These are phyloP conservation scores for Neogobius melanostomus DNA, from an alignment of 2,113 vertebrate genomes.

Conservation along the genomic window DNA sequence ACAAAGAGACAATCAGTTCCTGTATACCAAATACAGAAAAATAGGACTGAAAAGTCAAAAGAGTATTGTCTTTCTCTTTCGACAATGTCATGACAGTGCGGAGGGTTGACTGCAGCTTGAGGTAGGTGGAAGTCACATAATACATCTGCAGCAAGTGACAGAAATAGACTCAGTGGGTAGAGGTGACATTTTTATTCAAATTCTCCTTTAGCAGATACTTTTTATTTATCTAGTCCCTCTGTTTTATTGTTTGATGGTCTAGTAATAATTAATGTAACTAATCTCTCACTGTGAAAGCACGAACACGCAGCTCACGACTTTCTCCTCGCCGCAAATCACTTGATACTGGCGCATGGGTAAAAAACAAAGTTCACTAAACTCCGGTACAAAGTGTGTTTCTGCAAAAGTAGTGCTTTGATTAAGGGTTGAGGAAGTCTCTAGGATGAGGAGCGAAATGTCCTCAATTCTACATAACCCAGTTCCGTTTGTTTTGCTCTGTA, in stretches of 20 bases:
- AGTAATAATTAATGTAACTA: constrained; percentile 73
- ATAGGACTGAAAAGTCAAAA: neutral
- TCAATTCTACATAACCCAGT: no score
- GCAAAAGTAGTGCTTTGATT: no score
- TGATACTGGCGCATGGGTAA: no score
- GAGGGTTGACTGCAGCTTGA: constrained; percentile 3
- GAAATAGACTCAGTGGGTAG: constrained; percentile 40
- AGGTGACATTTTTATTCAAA: constrained; percentile 45
- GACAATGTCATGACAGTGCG: neutral
- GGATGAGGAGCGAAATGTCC: no score
- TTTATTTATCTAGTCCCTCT: constrained; percentile 35
- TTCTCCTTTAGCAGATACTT: constrained; percentile 35
- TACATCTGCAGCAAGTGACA: constrained; percentile 6
- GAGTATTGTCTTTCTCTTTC: neutral
- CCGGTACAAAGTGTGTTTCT: no score
- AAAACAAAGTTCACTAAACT: no score
- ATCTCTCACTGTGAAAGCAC: constrained; percentile 23
- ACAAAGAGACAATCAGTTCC: neutral
- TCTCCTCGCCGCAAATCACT: no score
- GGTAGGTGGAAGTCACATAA: constrained; percentile 28
- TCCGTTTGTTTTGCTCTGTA: no score
- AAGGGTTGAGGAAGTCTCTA: no score
- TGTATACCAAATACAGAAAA: neutral
- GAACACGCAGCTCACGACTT: no score
- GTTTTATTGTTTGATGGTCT: constrained; percentile 39